Base-by-base conservation (phyloP, 37 sponge, comb jelly and placozoan species). In the Crambe crambe region DNA sequence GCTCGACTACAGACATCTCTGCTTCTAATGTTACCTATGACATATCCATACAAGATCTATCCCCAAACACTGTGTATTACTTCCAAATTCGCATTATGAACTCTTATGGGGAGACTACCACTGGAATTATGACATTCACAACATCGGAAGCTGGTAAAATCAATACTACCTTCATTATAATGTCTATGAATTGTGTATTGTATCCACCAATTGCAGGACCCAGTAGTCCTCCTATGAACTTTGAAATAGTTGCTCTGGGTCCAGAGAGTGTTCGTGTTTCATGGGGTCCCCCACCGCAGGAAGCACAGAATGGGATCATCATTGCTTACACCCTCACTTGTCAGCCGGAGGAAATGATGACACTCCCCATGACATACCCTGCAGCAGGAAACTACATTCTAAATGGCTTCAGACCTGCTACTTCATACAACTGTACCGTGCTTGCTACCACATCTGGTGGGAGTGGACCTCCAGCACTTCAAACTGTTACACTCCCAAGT, bases 231-330 rank as follows among this genome's bases (percentile, higher is more conserved):
- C 78, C 78, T 31, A 15, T 43, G 17, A 42, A 78, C 10, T 65
- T 78, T 22, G 17, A 1, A 42, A 27, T 66, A 1, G 37, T 8
- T 1, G 25, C 57, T 4, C 31, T 66, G 12, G 64, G 34, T 40
- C 42, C 64, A 39, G 30, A 23, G 9, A 31, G 65, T 42, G 23
- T 78, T 4, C 18, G 1, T 8, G 32, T 78, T 30, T 65, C 78
- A 65, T 78, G 78, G 78, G 51, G 64, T 23, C 67, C 43, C 40
- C 67, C 68, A 43, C 5, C 78, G 6, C 34, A 27, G 32, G 78
- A 65, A 26, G 42, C 22, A 42, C 65, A 38, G 25, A 78, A 78
- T 78, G 78, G 78, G 41, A 47, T 27, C 18, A 78, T 78, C 42
- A 37, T 25, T 22, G 25, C 4, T 42, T 78, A 78, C 41, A 78